phyloP scores from a whole-genome alignment of 2,113 vertebrate genomes.

The Pyrgilauda ruficollis region DNA sequence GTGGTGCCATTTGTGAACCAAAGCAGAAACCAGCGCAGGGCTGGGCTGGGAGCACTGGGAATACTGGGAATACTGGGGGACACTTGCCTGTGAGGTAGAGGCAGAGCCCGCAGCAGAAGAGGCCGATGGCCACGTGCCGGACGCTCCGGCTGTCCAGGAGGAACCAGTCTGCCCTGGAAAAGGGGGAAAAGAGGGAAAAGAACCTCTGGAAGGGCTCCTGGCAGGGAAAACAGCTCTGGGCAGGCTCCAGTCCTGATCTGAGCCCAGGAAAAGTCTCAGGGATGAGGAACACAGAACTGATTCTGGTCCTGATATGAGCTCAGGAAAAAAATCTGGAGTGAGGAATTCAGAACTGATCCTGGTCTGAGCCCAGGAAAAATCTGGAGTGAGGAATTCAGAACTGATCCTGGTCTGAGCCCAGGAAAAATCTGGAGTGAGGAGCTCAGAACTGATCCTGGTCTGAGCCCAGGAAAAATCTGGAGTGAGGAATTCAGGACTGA shows the following conservation, averaged over 20 bases:
- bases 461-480: background rate
- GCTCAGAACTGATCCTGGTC: too few relatives aligned
- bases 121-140: slow-evolving; percentile 82
- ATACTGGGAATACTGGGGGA: background rate
- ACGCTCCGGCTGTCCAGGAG: slow-evolving; percentile 82
- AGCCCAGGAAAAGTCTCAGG: too few relatives aligned
- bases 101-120: slow-evolving; percentile 86
- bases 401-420: too few relatives aligned
- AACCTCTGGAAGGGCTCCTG: background rate
- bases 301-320: too few relatives aligned
- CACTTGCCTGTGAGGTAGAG: slow-evolving; percentile 87
- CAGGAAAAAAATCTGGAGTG: too few relatives aligned
- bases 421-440: too few relatives aligned
- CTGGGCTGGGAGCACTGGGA: too few relatives aligned
- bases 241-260: background rate
- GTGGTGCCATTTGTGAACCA: background rate
- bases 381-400: too few relatives aligned
- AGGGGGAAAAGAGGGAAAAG: background rate
- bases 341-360: too few relatives aligned
- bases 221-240: too few relatives aligned
- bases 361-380: too few relatives aligned
- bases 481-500: background rate
- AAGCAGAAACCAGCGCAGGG: background rate
- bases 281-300: too few relatives aligned
- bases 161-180: slow-evolving; percentile 87